Base-by-base conservation (phyloP, 2,888 invertebrate genomes). In the Sarcophaga carnaria region DNA sequence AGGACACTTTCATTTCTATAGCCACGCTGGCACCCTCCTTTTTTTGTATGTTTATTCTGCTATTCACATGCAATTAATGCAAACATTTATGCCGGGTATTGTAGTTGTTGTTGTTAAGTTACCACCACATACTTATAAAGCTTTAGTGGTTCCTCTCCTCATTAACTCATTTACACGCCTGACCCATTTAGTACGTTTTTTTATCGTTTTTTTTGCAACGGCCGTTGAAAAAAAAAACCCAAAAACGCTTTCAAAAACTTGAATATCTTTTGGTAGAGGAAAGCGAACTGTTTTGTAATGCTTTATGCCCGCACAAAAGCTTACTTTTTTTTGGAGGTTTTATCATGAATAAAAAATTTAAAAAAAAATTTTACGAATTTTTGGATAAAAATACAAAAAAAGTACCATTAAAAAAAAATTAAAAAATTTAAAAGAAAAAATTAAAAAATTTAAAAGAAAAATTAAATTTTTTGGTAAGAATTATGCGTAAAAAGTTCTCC, bases 121-220 rank as follows among this genome's bases (percentile, higher is more conserved):
- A 37, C 37, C 37, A 12, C 54, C 54, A 54, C 54, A 54, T 54
- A 54, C 54, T 54, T 54, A 10, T 54, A 54, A 54, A 17, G 54
- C 54, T 54, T 54, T 54, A 54, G 54, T 54, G 54, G 54, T 54
- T 49, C 12, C 54, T 14, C 54, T 54, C 49, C 78, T 72, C 76
- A 54, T 84, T 87, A 79, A 84, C 75, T 79, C 83, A 84, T 78
- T 87, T 79, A 81, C 70, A 82, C 81, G 84, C 78, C 79, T 87
- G 87, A 84, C 83, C 87, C 81, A 87, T 82, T 84, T 87, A 49
- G 17, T 54, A 20, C 8, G 20, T 45, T 69, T 54, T 49, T 54
- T 54, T 14, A 14, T 49, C 14, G 17, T 3, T 12, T 66, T 20
- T 8, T 71, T 27, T 25, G 27, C 10, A 37, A 37, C 37, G 37